Evolutionary conservation across 2,113 vertebrate genomes (phyloP).

Genomic region (Prietella phreatophila): DNA sequence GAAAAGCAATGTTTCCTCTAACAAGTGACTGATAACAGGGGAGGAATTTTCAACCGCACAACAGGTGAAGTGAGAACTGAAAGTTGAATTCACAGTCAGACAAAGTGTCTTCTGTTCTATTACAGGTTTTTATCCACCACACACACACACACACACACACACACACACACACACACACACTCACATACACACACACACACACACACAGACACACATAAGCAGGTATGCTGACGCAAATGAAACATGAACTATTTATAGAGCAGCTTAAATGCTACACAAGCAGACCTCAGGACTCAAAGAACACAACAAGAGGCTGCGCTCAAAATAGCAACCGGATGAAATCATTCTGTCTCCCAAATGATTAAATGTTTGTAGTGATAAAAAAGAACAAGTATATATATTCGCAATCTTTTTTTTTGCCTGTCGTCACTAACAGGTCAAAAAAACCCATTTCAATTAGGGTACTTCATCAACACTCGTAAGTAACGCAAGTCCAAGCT

Average conservation of each 20-base stretch:
- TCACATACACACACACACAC: too few relatives aligned
- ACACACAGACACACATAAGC: conserved; percentile 9
- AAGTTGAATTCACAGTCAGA: not conserved
- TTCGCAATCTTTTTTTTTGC: not conserved
- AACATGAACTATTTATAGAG: not conserved
- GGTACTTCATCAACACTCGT: not conserved
- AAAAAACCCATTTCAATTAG: not conserved
- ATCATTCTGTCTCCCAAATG: not conserved
- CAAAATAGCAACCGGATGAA: conserved; percentile 2
- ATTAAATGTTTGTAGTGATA: not conserved
- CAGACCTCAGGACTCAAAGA: conserved; percentile 2
- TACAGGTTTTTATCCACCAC: not conserved
- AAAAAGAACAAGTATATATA: not conserved
- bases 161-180: conserved; percentile 23
- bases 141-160: conserved; percentile 24
- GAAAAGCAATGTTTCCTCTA: not conserved
- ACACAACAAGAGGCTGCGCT: not conserved
- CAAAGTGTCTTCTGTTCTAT: not conserved
- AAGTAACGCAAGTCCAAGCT: not conserved
- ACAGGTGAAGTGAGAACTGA: conserved; percentile 11
- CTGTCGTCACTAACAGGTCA: not conserved
- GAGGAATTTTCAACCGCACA: not conserved
- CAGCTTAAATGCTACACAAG: not conserved
- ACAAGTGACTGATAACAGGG: not conserved
- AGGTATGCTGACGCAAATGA: not conserved